phyloP scores from a whole-genome alignment of 2,113 vertebrate species.

The Glareola pratincola region DNA sequence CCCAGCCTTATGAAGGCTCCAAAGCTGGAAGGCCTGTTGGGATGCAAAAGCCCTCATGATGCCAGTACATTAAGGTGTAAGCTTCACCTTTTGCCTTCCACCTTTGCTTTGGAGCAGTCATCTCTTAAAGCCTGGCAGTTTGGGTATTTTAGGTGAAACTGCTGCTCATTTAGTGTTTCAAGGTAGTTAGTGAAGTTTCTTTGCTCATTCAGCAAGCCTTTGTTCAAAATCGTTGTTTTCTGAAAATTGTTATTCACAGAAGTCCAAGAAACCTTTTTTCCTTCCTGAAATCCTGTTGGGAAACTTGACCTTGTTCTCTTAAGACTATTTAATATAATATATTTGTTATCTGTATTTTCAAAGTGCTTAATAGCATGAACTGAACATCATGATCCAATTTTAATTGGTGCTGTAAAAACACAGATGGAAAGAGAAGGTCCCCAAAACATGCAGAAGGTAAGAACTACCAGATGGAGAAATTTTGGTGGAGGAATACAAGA shows the following conservation, averaged over 20 bases:
- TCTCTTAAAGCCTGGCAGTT: not conserved
- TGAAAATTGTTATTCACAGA: not conserved
- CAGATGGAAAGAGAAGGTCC: not conserved
- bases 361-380: not conserved
- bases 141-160: not conserved
- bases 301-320: not conserved
- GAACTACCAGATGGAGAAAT: not conserved
- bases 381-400: not conserved
- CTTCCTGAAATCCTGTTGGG: not conserved
- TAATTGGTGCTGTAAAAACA: not conserved
- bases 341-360: not conserved
- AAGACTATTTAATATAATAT: not conserved
- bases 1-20: not conserved
- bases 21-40: not conserved
- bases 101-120: not conserved
- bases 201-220: not conserved
- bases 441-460: not conserved
- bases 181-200: not conserved
- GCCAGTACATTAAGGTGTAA: not conserved
- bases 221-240: not conserved
- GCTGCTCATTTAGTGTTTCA: not conserved
- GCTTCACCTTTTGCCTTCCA: not conserved
- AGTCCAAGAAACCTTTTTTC: not conserved
- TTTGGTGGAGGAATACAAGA: not conserved
- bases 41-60: not conserved